Conservation (phyloP, 2,113 vertebrate genomes). For the Hiodon tergisus region DNA sequence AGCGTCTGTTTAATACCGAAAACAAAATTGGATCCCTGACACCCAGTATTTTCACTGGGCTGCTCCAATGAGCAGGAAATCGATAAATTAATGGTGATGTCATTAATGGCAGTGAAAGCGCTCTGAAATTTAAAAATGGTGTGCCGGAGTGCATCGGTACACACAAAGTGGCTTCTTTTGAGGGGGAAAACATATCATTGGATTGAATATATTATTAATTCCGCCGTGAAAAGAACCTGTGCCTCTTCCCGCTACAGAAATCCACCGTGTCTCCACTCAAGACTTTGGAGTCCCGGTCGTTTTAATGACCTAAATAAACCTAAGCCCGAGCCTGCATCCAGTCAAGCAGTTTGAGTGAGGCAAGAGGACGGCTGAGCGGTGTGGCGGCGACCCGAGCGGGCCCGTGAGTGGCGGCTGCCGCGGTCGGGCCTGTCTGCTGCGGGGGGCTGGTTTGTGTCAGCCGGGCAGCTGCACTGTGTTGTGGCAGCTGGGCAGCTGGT, state of each 20-base stretch:
- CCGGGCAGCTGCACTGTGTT: conserved; percentile 74
- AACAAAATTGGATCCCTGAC: conserved; percentile 48
- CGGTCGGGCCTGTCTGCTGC: conserved; percentile 77
- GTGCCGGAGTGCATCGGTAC: neutral
- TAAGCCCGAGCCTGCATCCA: neutral
- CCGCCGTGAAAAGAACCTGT: too few relatives aligned
- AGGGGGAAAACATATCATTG: conserved; percentile 47
- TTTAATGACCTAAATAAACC: too few relatives aligned
- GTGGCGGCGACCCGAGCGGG: conserved; percentile 43
- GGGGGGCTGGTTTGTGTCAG: conserved; percentile 84
- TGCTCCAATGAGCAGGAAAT: conserved; percentile 35
- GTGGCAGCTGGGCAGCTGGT: conserved; percentile 53
- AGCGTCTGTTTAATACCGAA: conserved; percentile 43
- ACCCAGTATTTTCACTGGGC: conserved; percentile 40
- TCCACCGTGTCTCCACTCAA: too few relatives aligned
- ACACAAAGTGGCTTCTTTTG: conserved; percentile 22
- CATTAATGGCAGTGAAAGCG: conserved; percentile 23
- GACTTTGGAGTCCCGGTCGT: too few relatives aligned
- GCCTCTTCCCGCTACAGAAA: too few relatives aligned
- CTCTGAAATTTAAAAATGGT: conserved; percentile 17
- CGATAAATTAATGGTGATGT: conserved; percentile 40
- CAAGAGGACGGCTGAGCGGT: conserved; percentile 48
- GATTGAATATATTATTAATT: too few relatives aligned
- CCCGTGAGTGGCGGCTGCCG: conserved; percentile 82
- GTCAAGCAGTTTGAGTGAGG: conserved; percentile 38